Conservation (phyloP, 1,140 invertebrate genomes). For the Chionoecetes opilio region DNA sequence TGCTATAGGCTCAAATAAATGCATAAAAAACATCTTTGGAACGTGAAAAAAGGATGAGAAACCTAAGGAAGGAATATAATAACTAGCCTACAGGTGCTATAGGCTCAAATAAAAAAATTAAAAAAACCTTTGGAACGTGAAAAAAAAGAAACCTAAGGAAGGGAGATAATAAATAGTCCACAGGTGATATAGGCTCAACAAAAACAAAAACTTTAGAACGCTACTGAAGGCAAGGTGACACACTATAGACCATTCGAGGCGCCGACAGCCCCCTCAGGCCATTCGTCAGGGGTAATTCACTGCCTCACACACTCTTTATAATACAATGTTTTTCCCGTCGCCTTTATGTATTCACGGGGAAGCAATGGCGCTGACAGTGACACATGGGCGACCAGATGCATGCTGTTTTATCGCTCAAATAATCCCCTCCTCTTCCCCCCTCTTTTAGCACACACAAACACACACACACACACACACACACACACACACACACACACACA, state of each 20-base stretch:
- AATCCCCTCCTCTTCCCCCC: neutral
- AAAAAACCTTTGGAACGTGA: no score
- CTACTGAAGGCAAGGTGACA: neutral
- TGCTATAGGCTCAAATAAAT: no score
- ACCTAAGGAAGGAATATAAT: no score
- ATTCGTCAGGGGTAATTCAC: neutral
- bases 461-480: neutral
- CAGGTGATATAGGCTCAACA: no score
- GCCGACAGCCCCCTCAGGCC: neutral
- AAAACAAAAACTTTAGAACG: no score
- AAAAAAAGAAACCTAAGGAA: no score
- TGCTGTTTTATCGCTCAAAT: neutral
- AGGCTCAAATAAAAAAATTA: no score
- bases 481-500: constrained; percentile 42
- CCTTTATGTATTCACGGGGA: neutral
- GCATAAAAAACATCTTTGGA: no score
- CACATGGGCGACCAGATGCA: neutral
- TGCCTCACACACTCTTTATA: neutral
- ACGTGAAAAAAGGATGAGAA: no score
- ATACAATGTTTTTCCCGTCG: neutral
- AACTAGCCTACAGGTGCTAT: no score
- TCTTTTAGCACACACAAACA: neutral
- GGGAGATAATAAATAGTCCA: no score
- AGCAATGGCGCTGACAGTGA: neutral
- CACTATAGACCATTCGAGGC: neutral